A percentile compares a stretch with the other conserved stretches of the same genome.
These are phyloP conservation scores for Cryptocheilus praepositus DNA, from an alignment of 2,888 invertebrate species.

Conservation along the genomic window DNA sequence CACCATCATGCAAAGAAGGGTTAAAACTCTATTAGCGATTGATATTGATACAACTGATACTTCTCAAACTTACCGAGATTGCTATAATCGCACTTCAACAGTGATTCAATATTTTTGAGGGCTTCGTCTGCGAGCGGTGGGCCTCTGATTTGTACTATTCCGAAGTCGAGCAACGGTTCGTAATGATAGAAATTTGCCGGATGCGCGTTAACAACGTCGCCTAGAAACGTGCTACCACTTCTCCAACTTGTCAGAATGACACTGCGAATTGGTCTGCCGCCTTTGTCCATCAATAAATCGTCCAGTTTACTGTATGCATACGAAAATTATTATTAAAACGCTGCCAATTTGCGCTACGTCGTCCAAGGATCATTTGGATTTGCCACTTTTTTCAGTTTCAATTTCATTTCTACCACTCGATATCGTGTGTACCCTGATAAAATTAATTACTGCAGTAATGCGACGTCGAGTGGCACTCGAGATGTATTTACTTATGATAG, in stretches of 20 bases:
- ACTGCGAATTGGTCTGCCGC: constrained; percentile 85
- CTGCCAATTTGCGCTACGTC: too few species aligned
- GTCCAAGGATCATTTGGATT: too few species aligned
- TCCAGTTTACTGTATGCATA: constrained; percentile 76
- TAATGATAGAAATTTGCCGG: constrained; percentile 94
- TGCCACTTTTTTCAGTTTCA: too few species aligned
- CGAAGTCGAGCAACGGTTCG: constrained; percentile 89
- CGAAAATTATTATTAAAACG: not conserved
- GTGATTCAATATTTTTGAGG: constrained; percentile 81
- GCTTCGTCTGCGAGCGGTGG: constrained; percentile 83
- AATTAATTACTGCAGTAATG: not conserved
- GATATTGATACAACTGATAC: not conserved
- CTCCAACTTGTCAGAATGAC: constrained; percentile 92
- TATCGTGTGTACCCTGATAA: too few species aligned
- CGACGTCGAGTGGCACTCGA: too few species aligned
- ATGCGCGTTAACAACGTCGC: constrained; percentile 88
- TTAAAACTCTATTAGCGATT: too few species aligned
- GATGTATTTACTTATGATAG: too few species aligned
- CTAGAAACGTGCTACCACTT: constrained; percentile 92
- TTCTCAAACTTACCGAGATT: constrained; percentile 77
- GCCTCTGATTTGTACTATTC: constrained; percentile 87
- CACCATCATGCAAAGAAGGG: too few species aligned
- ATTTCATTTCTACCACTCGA: too few species aligned
- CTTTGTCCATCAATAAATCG: constrained; percentile 82
- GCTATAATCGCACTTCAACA: constrained; percentile 86